A percentile compares a stretch with the other conserved stretches of the same genome.
These are phyloP conservation scores for Philotrypesis tridentata DNA, from an alignment of 1,140 invertebrate species.

Conservation along the genomic window DNA sequence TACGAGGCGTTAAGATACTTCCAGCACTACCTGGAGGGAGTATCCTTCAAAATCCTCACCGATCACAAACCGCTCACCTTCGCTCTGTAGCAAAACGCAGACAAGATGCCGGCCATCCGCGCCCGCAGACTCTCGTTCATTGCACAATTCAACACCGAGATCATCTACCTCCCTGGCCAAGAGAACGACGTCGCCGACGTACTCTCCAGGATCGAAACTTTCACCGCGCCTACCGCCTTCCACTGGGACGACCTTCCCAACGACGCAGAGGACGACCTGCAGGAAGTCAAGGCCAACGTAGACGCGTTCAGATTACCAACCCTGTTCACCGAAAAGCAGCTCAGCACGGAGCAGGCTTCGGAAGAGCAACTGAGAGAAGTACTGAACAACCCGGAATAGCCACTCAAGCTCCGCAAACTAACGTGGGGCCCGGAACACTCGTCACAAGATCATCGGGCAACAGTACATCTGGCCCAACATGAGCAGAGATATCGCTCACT, in stretches of 20 bases:
- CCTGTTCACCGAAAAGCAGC: too few species aligned
- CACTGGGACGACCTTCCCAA: background rate
- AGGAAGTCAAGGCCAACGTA: too few species aligned
- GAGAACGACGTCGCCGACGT: background rate
- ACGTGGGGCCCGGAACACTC: constrained; percentile 11
- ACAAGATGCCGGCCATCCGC: too few species aligned
- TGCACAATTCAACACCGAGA: background rate
- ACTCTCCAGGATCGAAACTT: background rate
- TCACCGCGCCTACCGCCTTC: background rate
- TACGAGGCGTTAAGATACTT: too few species aligned
- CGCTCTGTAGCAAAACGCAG: too few species aligned
- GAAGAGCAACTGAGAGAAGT: constrained; percentile 53
- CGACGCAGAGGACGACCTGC: constrained; percentile 50
- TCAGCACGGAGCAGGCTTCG: too few species aligned
- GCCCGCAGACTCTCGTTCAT: background rate
- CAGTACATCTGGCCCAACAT: constrained; percentile 59
- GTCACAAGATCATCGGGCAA: constrained; percentile 44
- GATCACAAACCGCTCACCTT: too few species aligned
- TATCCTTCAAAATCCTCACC: background rate
- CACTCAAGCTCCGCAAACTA: constrained; percentile 1
- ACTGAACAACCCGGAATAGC: background rate
- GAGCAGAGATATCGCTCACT: constrained; percentile 51
- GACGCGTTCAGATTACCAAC: too few species aligned
- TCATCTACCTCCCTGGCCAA: background rate
- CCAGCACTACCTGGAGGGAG: too few species aligned